phyloP scores from a whole-genome alignment of 2,888 invertebrate species.

The Yponomeuta evonymella region DNA sequence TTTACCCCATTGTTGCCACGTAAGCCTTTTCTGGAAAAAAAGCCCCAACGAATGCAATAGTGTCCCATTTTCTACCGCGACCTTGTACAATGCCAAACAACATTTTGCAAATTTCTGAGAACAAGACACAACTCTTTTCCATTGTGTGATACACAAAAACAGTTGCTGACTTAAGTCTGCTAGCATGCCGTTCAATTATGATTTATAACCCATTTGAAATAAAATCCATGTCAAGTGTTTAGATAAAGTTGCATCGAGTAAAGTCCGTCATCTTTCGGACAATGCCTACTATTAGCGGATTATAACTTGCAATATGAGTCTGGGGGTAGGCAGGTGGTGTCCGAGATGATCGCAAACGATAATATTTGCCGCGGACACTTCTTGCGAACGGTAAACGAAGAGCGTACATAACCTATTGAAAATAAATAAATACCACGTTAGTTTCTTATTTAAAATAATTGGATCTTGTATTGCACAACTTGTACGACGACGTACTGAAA shows the following conservation, averaged over 20 bases:
- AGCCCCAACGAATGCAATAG: background rate
- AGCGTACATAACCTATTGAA: too few relatives aligned
- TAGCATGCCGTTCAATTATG: background rate
- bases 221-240: background rate
- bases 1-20: background rate
- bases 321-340: conserved; percentile 4
- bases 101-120: background rate
- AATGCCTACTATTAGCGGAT: conserved; percentile 14
- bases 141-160: background rate
- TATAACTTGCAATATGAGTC: conserved; percentile 14
- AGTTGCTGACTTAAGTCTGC: background rate
- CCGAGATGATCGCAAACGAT: conserved; percentile 4
- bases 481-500: too few relatives aligned
- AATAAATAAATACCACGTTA: too few relatives aligned
- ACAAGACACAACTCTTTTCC: conserved; percentile 10
- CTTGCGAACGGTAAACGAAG: too few relatives aligned
- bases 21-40: background rate
- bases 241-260: background rate
- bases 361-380: conserved; percentile 6
- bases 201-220: background rate
- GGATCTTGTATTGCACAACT: too few relatives aligned
- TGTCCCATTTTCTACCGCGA: background rate
- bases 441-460: too few relatives aligned
- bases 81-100: conserved; percentile 1
- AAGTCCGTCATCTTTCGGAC: conserved; percentile 14